Evolutionary conservation across 1,140 invertebrate species (phyloP).

Genomic region (Augochlora pura): DNA sequence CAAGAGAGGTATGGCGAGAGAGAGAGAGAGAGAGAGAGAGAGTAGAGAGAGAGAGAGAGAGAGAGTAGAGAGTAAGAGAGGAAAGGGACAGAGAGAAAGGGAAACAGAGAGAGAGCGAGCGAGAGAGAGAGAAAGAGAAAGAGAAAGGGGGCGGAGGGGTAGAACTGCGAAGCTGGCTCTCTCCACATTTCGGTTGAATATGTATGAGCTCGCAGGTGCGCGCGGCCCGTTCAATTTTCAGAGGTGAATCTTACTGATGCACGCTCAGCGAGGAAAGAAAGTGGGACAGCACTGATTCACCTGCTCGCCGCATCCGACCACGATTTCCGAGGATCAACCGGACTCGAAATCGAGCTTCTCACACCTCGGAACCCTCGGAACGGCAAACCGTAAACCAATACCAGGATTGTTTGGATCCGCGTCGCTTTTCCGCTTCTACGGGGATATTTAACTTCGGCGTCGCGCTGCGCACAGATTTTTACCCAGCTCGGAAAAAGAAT

Average conservation of each 20-base stretch:
- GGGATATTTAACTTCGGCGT: no score
- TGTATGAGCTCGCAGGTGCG: conserved; percentile 4
- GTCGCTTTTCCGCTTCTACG: no score
- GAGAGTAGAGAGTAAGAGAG: neutral
- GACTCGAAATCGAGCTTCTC: neutral
- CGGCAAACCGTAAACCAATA: no score
- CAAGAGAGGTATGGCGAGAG: no score
- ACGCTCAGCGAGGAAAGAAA: neutral
- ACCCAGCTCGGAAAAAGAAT: no score
- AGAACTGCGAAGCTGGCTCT: neutral
- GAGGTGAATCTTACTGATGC: neutral
- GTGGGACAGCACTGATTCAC: neutral
- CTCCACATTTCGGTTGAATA: conserved; percentile 1
- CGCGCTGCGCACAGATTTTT: no score
- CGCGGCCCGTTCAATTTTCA: neutral
- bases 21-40: neutral
- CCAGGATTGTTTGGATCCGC: no score
- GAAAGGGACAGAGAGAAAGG: no score
- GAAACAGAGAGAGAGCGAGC: no score
- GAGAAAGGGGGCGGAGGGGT: neutral
- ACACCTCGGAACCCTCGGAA: no score
- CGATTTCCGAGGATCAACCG: neutral
- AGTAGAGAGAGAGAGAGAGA: neutral
- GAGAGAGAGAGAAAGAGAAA: neutral
- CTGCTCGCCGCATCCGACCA: neutral